phyloP scores from a whole-genome alignment of 2,888 invertebrate genomes.

The Mechanitis messenoides region DNA sequence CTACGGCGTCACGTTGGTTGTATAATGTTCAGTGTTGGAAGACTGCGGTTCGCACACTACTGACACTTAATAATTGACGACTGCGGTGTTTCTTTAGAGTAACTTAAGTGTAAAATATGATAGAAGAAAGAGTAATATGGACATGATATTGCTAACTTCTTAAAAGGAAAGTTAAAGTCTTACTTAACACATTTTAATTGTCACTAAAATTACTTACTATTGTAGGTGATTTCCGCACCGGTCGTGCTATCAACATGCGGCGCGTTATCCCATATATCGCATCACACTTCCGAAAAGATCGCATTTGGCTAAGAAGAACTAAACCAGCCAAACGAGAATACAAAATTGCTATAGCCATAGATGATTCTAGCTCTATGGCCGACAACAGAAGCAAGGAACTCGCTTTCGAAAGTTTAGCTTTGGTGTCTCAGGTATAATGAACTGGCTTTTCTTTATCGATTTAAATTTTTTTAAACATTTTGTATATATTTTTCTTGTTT shows the following conservation, averaged over 20 bases:
- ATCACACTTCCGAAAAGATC: constrained; percentile 98
- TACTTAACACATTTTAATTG: neutral
- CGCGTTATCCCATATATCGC: constrained; percentile 98
- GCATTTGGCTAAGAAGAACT: constrained; percentile 97
- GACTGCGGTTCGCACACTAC: no score
- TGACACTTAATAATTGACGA: no score
- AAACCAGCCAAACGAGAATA: constrained; percentile 97
- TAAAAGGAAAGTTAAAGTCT: neutral
- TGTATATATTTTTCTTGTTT: constrained; percentile 24
- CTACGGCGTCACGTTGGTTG: constrained; percentile 26
- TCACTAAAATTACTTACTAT: neutral
- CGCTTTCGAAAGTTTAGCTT: constrained; percentile 95
- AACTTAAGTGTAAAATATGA: no score
- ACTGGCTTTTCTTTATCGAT: neutral
- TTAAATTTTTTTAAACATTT: neutral
- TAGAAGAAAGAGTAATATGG: neutral
- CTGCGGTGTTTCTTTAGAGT: no score
- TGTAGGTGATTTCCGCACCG: constrained; percentile 96
- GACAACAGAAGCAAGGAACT: constrained; percentile 92
- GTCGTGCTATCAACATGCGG: constrained; percentile 98
- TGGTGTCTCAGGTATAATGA: constrained; percentile 81
- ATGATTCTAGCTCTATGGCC: constrained; percentile 96
- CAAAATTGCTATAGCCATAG: constrained; percentile 96
- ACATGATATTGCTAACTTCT: neutral
- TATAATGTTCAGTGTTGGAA: no score